Conservation (phyloP, 2,797 vertebrate species). For the Alosa sapidissima region DNA sequence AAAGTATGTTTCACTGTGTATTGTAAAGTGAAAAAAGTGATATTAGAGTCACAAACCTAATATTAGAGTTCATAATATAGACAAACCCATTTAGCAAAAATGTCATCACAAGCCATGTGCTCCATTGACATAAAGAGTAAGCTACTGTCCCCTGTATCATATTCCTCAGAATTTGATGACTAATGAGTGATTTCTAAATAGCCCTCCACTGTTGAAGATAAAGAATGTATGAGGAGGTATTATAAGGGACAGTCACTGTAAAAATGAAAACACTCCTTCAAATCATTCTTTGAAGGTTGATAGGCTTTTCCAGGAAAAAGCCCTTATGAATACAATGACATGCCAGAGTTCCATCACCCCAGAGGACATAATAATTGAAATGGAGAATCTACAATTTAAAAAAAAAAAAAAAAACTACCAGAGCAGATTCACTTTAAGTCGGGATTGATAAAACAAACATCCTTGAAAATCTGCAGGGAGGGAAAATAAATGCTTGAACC, state of each 20-base stretch:
- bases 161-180: neutral
- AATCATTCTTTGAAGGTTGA: neutral
- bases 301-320: neutral
- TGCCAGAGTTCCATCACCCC: neutral
- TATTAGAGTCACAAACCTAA: neutral
- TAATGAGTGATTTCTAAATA: too few relatives aligned
- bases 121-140: too few relatives aligned
- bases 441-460: neutral
- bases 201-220: neutral
- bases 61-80: neutral
- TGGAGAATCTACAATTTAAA: neutral
- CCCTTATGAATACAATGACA: neutral
- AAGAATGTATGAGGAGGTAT: neutral
- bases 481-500: conserved; percentile 49
- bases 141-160: too few relatives aligned
- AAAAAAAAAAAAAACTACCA: neutral
- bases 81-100: neutral
- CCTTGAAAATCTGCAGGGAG: neutral
- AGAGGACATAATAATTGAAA: neutral
- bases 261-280: neutral
- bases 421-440: neutral
- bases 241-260: neutral
- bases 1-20: too few relatives aligned
- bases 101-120: too few relatives aligned
- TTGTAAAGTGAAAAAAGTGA: too few relatives aligned